Conservation (phyloP, 2,888 invertebrate species). For the Prostheceraeus crozeri region DNA sequence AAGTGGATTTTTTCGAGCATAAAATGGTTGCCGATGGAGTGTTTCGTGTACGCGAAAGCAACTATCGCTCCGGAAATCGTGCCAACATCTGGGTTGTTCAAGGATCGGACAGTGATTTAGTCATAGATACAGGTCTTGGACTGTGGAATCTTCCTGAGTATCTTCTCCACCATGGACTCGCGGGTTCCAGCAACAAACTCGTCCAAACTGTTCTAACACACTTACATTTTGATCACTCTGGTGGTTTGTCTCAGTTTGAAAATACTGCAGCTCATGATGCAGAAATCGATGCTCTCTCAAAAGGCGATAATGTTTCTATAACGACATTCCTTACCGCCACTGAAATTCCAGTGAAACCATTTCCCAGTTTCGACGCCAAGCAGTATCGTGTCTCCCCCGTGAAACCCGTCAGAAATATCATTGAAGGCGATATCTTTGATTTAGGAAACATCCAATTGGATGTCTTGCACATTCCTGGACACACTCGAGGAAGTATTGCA, state of each 20-base stretch:
- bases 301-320: neutral
- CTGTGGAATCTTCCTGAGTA: constrained; percentile 6
- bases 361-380: neutral
- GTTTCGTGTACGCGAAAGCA: neutral
- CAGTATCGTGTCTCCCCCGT: neutral
- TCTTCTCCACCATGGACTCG: neutral
- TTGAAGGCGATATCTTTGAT: constrained; percentile 5
- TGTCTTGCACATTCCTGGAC: constrained; percentile 17
- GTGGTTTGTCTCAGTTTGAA: neutral
- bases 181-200: neutral
- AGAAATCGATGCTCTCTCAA: neutral
- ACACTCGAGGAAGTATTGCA: neutral
- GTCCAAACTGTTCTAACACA: neutral
- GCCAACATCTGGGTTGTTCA: constrained; percentile 19
- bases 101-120: neutral
- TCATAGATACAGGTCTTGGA: constrained; percentile 14
- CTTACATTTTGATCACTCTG: neutral
- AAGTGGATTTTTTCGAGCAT: too few relatives aligned
- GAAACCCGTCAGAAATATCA: neutral
- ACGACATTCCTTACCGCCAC: neutral
- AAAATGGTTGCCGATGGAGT: too few relatives aligned
- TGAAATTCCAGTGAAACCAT: neutral
- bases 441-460: neutral
- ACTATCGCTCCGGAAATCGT: neutral
- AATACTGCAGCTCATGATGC: neutral